A percentile compares a stretch with the other conserved stretches of the same genome.
Evolutionary conservation across 2,888 invertebrate genomes (phyloP).

Genomic region (Cylloceria caligata): DNA sequence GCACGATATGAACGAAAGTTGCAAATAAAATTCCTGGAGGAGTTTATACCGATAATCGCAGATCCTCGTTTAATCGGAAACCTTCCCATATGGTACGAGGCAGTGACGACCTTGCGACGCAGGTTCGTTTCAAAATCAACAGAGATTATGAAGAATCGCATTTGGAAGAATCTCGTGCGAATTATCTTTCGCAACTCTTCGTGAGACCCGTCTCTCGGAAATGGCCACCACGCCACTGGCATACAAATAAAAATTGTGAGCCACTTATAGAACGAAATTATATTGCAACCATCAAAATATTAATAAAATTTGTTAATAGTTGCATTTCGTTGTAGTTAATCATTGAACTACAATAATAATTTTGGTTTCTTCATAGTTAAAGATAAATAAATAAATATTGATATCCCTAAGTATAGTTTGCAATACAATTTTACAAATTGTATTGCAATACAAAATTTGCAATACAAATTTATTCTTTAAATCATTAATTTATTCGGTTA

Average conservation of each 20-base stretch:
- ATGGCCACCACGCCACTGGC: too few species aligned
- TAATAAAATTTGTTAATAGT: neutral
- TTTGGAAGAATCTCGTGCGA: neutral
- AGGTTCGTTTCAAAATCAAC: neutral
- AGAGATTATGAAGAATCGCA: too few species aligned
- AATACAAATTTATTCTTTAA: too few species aligned
- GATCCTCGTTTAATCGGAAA: neutral
- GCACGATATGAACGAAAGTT: conserved; percentile 13
- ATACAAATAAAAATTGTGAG: neutral
- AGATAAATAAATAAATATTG: too few species aligned
- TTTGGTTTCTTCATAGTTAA: neutral
- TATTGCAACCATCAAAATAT: neutral
- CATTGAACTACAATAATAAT: neutral
- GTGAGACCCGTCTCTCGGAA: neutral
- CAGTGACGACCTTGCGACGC: neutral
- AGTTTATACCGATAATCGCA: conserved; percentile 5
- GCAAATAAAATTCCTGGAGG: conserved; percentile 42
- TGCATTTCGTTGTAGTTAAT: neutral
- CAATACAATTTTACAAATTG: too few species aligned
- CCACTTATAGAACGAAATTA: too few species aligned
- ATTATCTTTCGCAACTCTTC: conserved; percentile 14
- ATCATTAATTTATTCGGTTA: neutral
- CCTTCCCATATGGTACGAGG: neutral
- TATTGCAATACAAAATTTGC: too few species aligned
- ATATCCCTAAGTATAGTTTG: too few species aligned